Conservation (phyloP, 2,113 vertebrate genomes). For the Corapipo altera region DNA sequence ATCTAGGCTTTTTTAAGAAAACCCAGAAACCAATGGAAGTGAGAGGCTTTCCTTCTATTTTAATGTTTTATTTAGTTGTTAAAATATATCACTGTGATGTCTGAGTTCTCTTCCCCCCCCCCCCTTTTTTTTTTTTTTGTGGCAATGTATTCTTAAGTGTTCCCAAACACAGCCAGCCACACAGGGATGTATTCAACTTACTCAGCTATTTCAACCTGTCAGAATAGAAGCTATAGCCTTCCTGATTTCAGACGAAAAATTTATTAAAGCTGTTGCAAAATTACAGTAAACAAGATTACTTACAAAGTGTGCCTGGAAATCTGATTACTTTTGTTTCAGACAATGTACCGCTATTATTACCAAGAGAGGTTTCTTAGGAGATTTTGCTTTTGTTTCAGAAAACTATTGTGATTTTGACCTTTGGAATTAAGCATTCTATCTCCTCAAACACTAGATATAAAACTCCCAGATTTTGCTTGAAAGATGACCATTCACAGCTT, state of each 20-base stretch:
- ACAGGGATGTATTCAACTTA: neutral
- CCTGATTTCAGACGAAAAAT: constrained; percentile 56
- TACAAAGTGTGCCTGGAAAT: constrained; percentile 41
- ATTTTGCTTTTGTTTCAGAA: neutral
- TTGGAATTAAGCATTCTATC: neutral
- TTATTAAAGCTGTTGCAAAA: constrained; percentile 53
- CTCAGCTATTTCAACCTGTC: constrained; percentile 31
- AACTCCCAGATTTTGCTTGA: neutral
- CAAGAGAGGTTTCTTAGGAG: neutral
- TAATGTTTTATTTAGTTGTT: neutral
- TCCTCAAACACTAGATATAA: neutral
- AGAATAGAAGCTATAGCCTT: constrained; percentile 6
- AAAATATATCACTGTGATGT: neutral
- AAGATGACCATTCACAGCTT: neutral
- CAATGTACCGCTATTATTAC: neutral
- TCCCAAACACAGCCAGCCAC: neutral
- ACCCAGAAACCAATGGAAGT: neutral
- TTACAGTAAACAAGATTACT: constrained; percentile 34
- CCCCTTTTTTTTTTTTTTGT: neutral
- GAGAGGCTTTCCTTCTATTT: neutral
- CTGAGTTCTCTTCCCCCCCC: neutral
- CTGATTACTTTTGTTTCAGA: constrained; percentile 17
- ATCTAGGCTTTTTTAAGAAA: neutral
- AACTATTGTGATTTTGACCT: constrained; percentile 14
- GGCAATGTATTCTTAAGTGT: neutral